Evolutionary conservation across 2,113 vertebrate species (phyloP).

Genomic region (Sigmodon hispidus): DNA sequence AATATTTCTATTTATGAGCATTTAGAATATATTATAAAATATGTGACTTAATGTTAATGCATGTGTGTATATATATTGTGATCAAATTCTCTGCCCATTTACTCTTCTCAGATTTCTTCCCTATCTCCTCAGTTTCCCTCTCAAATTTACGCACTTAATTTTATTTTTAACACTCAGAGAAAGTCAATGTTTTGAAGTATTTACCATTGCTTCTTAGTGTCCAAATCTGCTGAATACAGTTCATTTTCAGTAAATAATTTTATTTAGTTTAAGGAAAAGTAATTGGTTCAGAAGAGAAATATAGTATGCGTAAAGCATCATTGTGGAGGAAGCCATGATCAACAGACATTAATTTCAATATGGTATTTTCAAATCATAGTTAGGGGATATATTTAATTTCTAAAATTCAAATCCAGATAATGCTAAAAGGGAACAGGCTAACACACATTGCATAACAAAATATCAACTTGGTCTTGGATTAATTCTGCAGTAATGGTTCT

Average conservation of each 20-base stretch:
- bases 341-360: not conserved
- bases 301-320: not conserved
- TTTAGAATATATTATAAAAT: not conserved
- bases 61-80: not conserved
- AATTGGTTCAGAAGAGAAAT: not conserved
- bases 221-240: not conserved
- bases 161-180: not conserved
- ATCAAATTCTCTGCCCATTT: not conserved
- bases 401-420: not conserved
- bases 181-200: not conserved
- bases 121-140: not conserved
- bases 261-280: not conserved
- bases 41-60: not conserved
- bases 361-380: slow-evolving; percentile 17
- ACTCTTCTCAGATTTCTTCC: not conserved
- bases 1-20: not conserved
- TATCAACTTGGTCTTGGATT: not conserved
- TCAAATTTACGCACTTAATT: not conserved
- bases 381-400: not conserved
- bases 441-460: not conserved
- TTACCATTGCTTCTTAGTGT: not conserved
- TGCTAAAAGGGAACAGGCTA: not conserved
- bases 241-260: not conserved
- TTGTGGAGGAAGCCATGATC: not conserved
- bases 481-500: not conserved